Evolutionary conservation across 2,888 invertebrate genomes (phyloP).

Genomic region (Linnaemya tessellans): DNA sequence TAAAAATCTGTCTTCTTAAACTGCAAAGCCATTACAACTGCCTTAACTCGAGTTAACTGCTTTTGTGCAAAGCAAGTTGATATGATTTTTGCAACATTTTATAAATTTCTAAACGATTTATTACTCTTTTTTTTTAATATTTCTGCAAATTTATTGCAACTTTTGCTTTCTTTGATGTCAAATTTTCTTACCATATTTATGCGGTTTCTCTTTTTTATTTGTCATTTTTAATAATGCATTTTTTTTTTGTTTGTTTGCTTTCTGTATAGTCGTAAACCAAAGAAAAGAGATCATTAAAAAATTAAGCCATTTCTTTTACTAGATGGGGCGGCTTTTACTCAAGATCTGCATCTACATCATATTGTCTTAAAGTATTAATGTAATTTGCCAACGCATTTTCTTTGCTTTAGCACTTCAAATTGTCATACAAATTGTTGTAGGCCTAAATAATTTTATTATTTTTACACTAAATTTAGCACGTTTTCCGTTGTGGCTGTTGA

Average conservation of each 20-base stretch:
- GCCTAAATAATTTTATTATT: slow-evolving; percentile 60
- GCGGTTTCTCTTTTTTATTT: slow-evolving; percentile 42
- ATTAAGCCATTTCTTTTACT: slow-evolving; percentile 62
- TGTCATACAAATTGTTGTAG: slow-evolving; percentile 62
- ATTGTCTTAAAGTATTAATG: slow-evolving; percentile 70
- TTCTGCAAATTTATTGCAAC: slow-evolving; percentile 29
- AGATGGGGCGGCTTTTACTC: slow-evolving; percentile 52
- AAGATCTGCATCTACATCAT: slow-evolving; percentile 23
- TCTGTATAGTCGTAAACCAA: not conserved
- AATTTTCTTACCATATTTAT: not conserved
- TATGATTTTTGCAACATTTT: not conserved
- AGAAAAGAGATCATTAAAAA: slow-evolving; percentile 54
- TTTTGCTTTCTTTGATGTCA: slow-evolving; percentile 44
- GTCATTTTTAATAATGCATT: slow-evolving; percentile 66
- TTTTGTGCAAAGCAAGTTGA: too few relatives aligned
- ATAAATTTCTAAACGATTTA: not conserved
- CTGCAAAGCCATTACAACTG: too few relatives aligned
- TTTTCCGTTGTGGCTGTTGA: slow-evolving; percentile 33
- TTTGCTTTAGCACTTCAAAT: slow-evolving; percentile 67
- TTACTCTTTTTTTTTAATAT: not conserved
- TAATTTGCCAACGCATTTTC: slow-evolving; percentile 71
- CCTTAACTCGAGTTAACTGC: too few relatives aligned
- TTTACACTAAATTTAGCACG: slow-evolving; percentile 70
- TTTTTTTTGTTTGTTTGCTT: slow-evolving; percentile 20
- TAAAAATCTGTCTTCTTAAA: too few relatives aligned